Evolutionary conservation across 2,888 invertebrate species (phyloP).

Genomic region (Pristionchus exspectatus): DNA sequence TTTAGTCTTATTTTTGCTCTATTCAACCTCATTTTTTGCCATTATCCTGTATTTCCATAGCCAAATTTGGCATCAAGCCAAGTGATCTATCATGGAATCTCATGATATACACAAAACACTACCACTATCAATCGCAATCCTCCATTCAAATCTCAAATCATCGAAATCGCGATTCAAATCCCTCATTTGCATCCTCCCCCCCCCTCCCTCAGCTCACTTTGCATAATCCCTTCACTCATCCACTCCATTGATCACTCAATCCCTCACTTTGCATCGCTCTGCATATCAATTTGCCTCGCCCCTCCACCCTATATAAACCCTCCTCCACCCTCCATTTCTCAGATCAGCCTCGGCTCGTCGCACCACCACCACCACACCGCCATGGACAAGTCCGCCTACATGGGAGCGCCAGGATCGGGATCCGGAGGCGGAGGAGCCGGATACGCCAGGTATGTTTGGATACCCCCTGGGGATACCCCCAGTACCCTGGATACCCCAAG

Average conservation of each 20-base stretch:
- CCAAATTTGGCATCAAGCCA: not conserved
- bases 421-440: conserved; percentile 28
- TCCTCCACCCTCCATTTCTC: not conserved
- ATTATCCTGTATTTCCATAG: not conserved
- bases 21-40: not conserved
- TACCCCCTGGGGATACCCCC: not conserved
- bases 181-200: not conserved
- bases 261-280: not conserved
- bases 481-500: not conserved
- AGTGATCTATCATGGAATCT: not conserved
- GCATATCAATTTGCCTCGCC: not conserved
- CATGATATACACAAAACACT: not conserved
- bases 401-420: conserved; percentile 23
- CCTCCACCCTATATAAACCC: not conserved
- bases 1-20: too few species aligned
- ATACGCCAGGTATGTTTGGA: conserved; percentile 25
- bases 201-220: not conserved
- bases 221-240: not conserved
- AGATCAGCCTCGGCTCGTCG: conserved; percentile 35
- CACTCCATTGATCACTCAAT: not conserved
- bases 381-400: conserved; percentile 42
- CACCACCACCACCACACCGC: not conserved
- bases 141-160: not conserved
- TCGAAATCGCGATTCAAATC: conserved; percentile 10
- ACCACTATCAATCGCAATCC: too few species aligned